Evolutionary conservation across 2,888 invertebrate species (phyloP).

Genomic region (Agrochola litura): DNA sequence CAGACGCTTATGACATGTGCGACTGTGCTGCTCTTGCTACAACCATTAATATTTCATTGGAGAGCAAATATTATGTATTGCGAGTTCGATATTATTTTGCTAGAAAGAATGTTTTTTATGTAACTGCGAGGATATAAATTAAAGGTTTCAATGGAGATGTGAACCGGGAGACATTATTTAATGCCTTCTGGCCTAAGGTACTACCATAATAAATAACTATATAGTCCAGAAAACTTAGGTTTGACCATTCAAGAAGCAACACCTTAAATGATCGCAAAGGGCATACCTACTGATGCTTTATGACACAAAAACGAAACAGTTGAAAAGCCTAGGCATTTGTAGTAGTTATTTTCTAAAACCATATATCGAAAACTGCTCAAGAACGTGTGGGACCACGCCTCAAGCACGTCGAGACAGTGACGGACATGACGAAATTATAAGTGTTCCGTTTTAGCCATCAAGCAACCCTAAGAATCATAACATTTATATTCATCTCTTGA

Average conservation of each 20-base stretch:
- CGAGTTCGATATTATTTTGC: slow-evolving; percentile 14
- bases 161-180: neutral
- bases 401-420: neutral
- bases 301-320: neutral
- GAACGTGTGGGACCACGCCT: neutral
- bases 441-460: neutral
- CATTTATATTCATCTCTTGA: slow-evolving; percentile 39
- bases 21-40: slow-evolving; percentile 19
- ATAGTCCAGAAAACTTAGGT: neutral
- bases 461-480: neutral
- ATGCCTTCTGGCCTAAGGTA: neutral
- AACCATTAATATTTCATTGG: slow-evolving; percentile 57
- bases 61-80: slow-evolving; percentile 24
- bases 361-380: neutral
- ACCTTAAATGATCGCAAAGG: neutral
- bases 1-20: slow-evolving; percentile 52
- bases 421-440: neutral
- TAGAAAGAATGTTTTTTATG: slow-evolving; percentile 2
- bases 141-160: neutral
- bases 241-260: no score
- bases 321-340: neutral
- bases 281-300: no score
- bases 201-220: no score
- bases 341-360: neutral
- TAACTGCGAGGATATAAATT: neutral